A percentile compares a stretch with the other conserved stretches of the same genome.
Evolutionary conservation across 2,113 vertebrate genomes (phyloP).

Genomic region (Melanerpes aurifrons): DNA sequence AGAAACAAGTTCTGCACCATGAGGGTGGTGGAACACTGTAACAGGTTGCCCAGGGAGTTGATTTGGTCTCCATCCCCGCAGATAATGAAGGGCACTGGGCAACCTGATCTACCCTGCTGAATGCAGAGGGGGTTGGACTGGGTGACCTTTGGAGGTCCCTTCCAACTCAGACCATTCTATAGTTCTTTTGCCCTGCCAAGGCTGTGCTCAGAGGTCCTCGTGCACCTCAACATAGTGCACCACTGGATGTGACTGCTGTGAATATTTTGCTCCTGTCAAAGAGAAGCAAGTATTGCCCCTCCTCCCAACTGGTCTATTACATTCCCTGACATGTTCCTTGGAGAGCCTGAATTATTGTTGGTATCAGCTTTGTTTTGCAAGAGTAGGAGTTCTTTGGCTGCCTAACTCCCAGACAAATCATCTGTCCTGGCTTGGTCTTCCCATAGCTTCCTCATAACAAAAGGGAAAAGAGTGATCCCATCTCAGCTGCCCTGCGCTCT

Average conservation of each 20-base stretch:
- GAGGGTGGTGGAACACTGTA: too few relatives aligned
- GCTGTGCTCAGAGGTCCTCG: not conserved
- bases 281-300: not conserved
- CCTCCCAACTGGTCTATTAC: not conserved
- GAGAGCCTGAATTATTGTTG: slow-evolving; percentile 29
- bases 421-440: slow-evolving; percentile 26
- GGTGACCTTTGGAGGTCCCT: too few relatives aligned
- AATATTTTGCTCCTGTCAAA: not conserved
- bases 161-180: too few relatives aligned
- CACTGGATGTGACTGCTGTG: fast-evolving
- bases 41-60: too few relatives aligned
- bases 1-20: too few relatives aligned
- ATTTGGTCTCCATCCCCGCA: too few relatives aligned
- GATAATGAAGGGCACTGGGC: too few relatives aligned
- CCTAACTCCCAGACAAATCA: slow-evolving; percentile 8
- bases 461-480: slow-evolving; percentile 13
- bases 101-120: too few relatives aligned
- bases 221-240: not conserved
- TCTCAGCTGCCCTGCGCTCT: not conserved
- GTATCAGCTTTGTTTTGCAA: slow-evolving; percentile 56
- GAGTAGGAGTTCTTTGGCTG: slow-evolving; percentile 17
- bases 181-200: fast-evolving
- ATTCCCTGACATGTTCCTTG: not conserved
- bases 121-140: too few relatives aligned
- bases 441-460: not conserved